A percentile compares a stretch with the other conserved stretches of the same genome.
phyloP scores from a whole-genome alignment of 2,113 vertebrate genomes.

The Vulpes vulpes region DNA sequence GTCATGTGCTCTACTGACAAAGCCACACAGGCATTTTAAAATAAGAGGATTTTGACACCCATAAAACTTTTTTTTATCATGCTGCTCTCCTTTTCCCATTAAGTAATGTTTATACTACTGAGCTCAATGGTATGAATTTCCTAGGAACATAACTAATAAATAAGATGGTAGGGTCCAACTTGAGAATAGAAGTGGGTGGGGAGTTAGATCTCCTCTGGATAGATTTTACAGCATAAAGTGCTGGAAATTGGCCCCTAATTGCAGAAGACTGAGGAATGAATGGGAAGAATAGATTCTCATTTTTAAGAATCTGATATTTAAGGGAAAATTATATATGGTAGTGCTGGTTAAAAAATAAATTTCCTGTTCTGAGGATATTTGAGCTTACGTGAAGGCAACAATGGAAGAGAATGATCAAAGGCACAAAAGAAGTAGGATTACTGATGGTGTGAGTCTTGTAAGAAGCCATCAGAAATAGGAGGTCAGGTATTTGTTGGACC shows the following conservation, averaged over 20 bases:
- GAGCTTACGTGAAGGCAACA: background rate
- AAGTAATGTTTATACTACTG: background rate
- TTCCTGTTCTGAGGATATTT: background rate
- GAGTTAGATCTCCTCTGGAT: background rate
- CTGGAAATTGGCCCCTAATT: background rate
- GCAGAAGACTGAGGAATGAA: background rate
- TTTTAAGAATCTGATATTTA: conserved; percentile 33
- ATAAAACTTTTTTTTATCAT: background rate
- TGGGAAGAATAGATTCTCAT: background rate
- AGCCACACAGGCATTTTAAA: background rate
- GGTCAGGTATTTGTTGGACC: background rate
- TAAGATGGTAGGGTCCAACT: background rate
- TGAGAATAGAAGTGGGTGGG: background rate
- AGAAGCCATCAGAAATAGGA: background rate
- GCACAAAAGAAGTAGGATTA: background rate
- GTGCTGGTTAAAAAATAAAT: background rate
- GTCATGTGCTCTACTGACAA: background rate
- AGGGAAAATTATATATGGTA: background rate
- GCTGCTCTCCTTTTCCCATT: background rate
- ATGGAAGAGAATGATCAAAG: background rate
- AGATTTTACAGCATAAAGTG: background rate
- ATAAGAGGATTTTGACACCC: background rate
- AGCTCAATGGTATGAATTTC: conserved; percentile 5
- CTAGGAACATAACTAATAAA: background rate
- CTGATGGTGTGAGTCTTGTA: background rate